Conservation (phyloP, 2,797 vertebrate genomes). For the Enteromius treurensis region DNA sequence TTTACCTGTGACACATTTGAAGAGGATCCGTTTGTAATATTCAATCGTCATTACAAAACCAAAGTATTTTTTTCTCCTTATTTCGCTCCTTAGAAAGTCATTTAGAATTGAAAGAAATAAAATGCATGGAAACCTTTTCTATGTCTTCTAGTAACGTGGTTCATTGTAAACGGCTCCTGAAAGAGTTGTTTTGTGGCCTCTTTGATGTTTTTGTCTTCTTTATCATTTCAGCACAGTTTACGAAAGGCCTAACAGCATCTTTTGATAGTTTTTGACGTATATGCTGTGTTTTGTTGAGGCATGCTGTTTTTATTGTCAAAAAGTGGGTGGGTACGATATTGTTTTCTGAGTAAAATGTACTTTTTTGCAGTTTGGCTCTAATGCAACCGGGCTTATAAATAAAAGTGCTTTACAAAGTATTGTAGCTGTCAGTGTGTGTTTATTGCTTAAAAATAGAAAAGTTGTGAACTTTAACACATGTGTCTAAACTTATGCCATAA, state of each 20-base stretch:
- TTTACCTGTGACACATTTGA: neutral
- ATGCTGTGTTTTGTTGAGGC: slow-evolving; percentile 40
- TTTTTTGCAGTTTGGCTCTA: slow-evolving; percentile 31
- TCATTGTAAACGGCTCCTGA: slow-evolving; percentile 8
- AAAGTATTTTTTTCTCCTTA: neutral
- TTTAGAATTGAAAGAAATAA: neutral
- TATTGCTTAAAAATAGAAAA: neutral
- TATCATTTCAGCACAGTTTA: neutral
- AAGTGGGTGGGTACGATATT: slow-evolving; percentile 18
- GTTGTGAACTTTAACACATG: too few relatives aligned
- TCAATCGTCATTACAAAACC: neutral
- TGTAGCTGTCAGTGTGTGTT: neutral
- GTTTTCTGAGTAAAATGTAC: slow-evolving; percentile 34
- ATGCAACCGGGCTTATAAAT: slow-evolving; percentile 33
- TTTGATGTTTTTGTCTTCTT: slow-evolving; percentile 11
- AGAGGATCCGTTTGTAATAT: neutral
- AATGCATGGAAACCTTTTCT: slow-evolving; percentile 28
- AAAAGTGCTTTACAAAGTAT: slow-evolving; percentile 27
- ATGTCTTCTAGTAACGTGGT: slow-evolving; percentile 9
- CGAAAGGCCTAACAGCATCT: slow-evolving; percentile 21
- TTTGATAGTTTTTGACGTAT: slow-evolving; percentile 40
- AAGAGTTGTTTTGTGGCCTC: neutral
- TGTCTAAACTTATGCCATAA: too few relatives aligned
- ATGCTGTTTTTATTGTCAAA: slow-evolving; percentile 50
- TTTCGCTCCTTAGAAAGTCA: neutral